These are phyloP conservation scores for Pelecanoides urinatrix DNA, from an alignment of 2,113 vertebrate genomes.

Conservation along the genomic window DNA sequence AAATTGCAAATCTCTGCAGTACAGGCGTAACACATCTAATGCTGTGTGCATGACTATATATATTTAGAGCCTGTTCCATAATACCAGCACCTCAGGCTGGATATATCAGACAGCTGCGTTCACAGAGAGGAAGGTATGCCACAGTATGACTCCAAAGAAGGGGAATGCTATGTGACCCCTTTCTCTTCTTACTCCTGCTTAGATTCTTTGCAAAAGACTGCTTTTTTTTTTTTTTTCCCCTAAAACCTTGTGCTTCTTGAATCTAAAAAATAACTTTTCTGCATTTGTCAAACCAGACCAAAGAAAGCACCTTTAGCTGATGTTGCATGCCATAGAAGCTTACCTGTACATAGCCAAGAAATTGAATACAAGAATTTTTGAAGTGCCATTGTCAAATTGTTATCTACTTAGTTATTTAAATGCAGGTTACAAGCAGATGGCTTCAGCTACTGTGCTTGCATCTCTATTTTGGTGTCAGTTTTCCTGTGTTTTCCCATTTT, in stretches of 20 bases:
- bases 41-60: neutral
- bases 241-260: neutral
- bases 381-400: neutral
- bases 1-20: neutral
- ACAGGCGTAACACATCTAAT: fast-evolving
- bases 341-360: neutral
- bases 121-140: neutral
- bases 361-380: neutral
- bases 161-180: neutral
- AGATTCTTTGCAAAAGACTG: neutral
- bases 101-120: neutral
- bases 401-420: neutral
- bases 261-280: neutral
- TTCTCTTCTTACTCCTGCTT: neutral
- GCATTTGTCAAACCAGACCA: neutral
- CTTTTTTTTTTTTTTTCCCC: neutral
- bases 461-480: neutral
- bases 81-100: neutral
- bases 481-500: neutral
- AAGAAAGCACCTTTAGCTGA: neutral
- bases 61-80: neutral
- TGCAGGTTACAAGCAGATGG: neutral
- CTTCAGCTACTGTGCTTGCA: neutral
- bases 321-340: neutral
- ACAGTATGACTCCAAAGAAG: neutral